phyloP scores from a whole-genome alignment of 2,888 invertebrate species.

The Osmoderma eremita region DNA sequence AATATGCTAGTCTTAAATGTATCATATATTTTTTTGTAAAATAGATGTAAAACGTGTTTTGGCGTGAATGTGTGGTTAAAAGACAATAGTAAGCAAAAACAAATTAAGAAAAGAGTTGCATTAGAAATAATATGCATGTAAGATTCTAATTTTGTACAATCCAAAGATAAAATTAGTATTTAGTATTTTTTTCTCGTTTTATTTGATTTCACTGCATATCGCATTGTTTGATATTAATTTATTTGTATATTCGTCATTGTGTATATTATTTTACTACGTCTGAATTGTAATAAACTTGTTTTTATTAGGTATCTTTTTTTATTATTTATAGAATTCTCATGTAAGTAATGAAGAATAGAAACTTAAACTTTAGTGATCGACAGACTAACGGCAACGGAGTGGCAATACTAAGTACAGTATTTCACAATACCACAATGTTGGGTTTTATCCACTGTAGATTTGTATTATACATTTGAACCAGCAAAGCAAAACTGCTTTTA shows the following conservation, averaged over 20 bases:
- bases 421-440: too few relatives aligned
- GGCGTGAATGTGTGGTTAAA: slow-evolving; percentile 54
- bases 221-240: slow-evolving; percentile 43
- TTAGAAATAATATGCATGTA: slow-evolving; percentile 53
- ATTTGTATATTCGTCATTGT: slow-evolving; percentile 48
- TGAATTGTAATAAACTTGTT: slow-evolving; percentile 43
- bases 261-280: slow-evolving; percentile 46
- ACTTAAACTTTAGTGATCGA: neutral
- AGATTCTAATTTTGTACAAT: slow-evolving; percentile 62
- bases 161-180: slow-evolving; percentile 60
- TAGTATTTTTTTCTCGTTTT: slow-evolving; percentile 45
- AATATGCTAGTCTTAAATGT: slow-evolving; percentile 45
- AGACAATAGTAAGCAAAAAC: slow-evolving; percentile 50
- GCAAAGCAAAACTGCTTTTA: too few relatives aligned
- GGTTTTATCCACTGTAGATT: too few relatives aligned
- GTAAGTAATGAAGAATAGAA: slow-evolving; percentile 14
- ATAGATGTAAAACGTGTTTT: slow-evolving; percentile 50
- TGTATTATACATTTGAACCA: too few relatives aligned
- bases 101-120: slow-evolving; percentile 37
- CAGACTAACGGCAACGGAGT: too few relatives aligned
- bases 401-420: neutral
- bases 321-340: slow-evolving; percentile 7
- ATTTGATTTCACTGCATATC: slow-evolving; percentile 21
- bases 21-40: slow-evolving; percentile 53
- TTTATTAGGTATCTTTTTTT: slow-evolving; percentile 38